Evolutionary conservation across 1,140 invertebrate genomes (phyloP), one percentile per base, ranked within the genome.

Genomic region (Bemisia tabaci): DNA sequence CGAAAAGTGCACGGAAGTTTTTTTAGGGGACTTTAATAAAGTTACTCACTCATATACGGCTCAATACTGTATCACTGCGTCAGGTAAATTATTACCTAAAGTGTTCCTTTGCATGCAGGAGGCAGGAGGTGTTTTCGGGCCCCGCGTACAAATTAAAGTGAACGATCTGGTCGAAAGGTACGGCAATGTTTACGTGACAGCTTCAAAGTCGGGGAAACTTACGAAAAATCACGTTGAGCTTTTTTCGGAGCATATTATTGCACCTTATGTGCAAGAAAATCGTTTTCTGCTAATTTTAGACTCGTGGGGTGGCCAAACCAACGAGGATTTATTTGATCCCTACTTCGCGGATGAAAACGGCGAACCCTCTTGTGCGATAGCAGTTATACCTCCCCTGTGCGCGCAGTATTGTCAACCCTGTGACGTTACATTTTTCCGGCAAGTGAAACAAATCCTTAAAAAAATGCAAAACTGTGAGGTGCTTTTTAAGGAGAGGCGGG

Each of bases 1-100:
- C 26, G n/a, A 33, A 17, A 68, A 70, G 26, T 25, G 25, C 21
- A 60, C 64, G 1, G 33, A 65, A 23, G 64, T 70, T 1, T 63
- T 64, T 21, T 64, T 68, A 22, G 65, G 65, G 64, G 60, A 68
- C 60, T 58, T 67, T 17, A 68, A 68, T 64, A 71, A 72, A 63
- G 64, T 68, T 0, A 71, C 70, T 2, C 71, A 71, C 67, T 69
- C 66, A 22, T 72, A 72, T 39, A 72, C 69, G 2, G 69, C 71
- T 61, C 68, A 72, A 64, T 72, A 72, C 67, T 22, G 68, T 12
- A 22, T 72, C 0, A 72, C 68, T 1, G 22, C 68, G 9, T 68
- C 71, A n/a, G 71, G 70, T n/a, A 62, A 65, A 64, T 21, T 72
- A 22, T 62, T 72, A 5, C 71, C 66, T 0, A 27, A 59, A n/a